A percentile compares a stretch with the other conserved stretches of the same genome.
These are phyloP conservation scores for Malaclemys terrapin DNA, from an alignment of 2,113 vertebrate genomes.

Conservation along the genomic window DNA sequence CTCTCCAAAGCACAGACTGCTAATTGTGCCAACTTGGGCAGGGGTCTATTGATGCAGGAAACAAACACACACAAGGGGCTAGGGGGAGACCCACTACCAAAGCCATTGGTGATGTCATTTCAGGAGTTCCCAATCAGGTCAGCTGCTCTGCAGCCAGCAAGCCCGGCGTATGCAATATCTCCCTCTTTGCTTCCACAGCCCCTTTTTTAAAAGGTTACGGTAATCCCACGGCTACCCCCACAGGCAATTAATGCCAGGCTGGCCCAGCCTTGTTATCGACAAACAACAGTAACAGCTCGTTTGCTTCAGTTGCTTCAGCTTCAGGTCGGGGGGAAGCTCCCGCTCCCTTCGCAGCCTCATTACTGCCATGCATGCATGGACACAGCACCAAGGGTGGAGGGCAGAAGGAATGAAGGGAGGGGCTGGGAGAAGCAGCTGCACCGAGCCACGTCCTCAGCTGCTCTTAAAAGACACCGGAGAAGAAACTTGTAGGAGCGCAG, in stretches of 20 bases:
- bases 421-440: background rate
- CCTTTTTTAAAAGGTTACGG: accelerated
- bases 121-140: background rate
- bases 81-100: background rate
- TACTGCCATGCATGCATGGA: accelerated
- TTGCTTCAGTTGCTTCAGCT: accelerated
- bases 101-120: background rate
- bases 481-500: background rate
- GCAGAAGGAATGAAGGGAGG: background rate
- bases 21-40: background rate
- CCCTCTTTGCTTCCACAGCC: background rate
- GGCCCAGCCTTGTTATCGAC: background rate
- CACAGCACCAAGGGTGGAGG: background rate
- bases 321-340: background rate
- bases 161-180: accelerated
- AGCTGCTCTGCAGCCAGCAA: accelerated
- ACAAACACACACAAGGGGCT: background rate
- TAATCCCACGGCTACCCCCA: background rate
- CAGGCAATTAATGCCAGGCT: background rate
- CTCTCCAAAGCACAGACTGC: background rate
- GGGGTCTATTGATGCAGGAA: background rate
- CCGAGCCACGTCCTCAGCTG: accelerated
- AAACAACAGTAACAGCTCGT: background rate
- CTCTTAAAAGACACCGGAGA: background rate
- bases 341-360: background rate